Evolutionary conservation across 2,113 vertebrate genomes (phyloP).

Genomic region (Hypocryptadius cinnamomeus): DNA sequence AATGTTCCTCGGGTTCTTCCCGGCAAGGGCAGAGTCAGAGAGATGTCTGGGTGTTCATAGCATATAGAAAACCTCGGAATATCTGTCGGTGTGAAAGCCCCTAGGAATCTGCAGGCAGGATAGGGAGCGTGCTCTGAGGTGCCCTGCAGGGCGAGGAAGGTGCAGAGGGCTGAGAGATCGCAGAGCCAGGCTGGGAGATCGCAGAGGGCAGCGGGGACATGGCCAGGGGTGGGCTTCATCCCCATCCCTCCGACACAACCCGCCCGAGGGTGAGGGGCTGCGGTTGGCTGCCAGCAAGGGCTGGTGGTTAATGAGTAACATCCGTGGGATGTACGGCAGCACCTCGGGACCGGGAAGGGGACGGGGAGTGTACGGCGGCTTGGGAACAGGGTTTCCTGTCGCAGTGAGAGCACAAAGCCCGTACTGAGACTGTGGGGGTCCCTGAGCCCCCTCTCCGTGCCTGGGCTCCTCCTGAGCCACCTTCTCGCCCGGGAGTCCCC

Average conservation of each 20-base stretch:
- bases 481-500: fast-evolving
- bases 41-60: background rate
- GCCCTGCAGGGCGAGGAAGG: background rate
- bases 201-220: background rate
- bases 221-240: background rate
- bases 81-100: background rate
- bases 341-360: background rate
- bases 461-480: background rate
- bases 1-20: background rate
- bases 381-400: background rate
- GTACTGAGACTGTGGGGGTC: fast-evolving
- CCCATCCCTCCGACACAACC: background rate
- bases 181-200: background rate
- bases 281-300: background rate
- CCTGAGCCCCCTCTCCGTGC: background rate
- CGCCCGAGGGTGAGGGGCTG: background rate
- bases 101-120: background rate
- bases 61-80: background rate
- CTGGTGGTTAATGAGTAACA: background rate
- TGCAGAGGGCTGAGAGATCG: background rate
- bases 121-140: background rate
- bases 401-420: background rate
- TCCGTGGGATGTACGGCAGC: background rate
- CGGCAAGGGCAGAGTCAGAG: fast-evolving
- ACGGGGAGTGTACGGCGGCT: background rate